A percentile compares a stretch with the other conserved stretches of the same genome.
These are phyloP conservation scores for Leuctra nigra DNA, from an alignment of 2,888 invertebrate species.

Conservation along the genomic window DNA sequence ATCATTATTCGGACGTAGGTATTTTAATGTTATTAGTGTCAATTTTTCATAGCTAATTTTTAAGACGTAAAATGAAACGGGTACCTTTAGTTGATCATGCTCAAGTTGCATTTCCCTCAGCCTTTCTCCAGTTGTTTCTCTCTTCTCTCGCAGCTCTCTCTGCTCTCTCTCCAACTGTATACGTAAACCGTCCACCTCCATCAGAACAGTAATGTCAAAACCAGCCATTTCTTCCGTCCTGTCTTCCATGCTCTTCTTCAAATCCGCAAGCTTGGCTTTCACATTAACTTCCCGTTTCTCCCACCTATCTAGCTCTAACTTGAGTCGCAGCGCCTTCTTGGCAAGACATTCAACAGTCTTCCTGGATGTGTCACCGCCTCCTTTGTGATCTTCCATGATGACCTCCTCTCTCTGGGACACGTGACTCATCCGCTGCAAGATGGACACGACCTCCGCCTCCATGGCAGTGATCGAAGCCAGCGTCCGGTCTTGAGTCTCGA, in stretches of 20 bases:
- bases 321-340: conserved; percentile 48
- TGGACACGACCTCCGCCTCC: conserved; percentile 56
- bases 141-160: conserved; percentile 39
- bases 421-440: conserved; percentile 57
- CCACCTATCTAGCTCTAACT: conserved; percentile 43
- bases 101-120: conserved; percentile 45
- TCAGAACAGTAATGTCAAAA: conserved; percentile 47
- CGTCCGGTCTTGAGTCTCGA: conserved; percentile 56
- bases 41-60: conserved; percentile 13
- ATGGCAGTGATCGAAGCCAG: conserved; percentile 53
- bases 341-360: conserved; percentile 57
- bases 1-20: not conserved
- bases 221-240: conserved; percentile 60
- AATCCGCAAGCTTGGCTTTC: conserved; percentile 41
- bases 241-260: conserved; percentile 42
- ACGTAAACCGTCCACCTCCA: conserved; percentile 54
- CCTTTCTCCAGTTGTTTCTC: conserved; percentile 27
- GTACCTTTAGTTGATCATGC: conserved; percentile 47
- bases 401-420: conserved; percentile 24
- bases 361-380: conserved; percentile 53
- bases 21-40: no score
- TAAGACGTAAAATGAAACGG: conserved; percentile 11
- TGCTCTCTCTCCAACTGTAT: conserved; percentile 49
- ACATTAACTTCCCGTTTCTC: conserved; percentile 63
- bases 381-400: conserved; percentile 43